phyloP scores from a whole-genome alignment of 2,888 invertebrate genomes.

The Caenorhabditis uteleia region DNA sequence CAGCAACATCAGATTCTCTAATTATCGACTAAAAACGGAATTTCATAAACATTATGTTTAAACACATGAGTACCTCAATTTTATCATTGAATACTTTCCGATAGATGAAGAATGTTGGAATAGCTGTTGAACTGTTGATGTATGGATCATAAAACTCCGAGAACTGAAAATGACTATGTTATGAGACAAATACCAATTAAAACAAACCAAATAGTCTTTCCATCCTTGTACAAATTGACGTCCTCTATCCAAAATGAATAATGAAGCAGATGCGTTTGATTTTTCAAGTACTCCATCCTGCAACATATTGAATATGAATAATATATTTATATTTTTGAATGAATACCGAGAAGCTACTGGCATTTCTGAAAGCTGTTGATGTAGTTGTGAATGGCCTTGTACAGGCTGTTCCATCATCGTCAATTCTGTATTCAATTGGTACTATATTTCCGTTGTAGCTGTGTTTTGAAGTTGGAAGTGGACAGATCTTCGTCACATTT shows the following conservation, averaged over 20 bases:
- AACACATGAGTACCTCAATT: conserved; percentile 25
- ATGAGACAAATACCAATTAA: neutral
- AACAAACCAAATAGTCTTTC: conserved; percentile 48
- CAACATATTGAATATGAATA: conserved; percentile 2
- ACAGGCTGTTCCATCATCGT: conserved; percentile 36
- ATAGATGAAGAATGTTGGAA: conserved; percentile 62
- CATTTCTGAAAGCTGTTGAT: conserved; percentile 23
- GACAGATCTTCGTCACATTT: conserved; percentile 22
- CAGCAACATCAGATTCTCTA: neutral
- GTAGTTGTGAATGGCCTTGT: conserved; percentile 14
- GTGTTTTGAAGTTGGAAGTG: conserved; percentile 5
- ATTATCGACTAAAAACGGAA: too few relatives aligned
- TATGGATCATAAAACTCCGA: conserved; percentile 62
- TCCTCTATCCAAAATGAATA: conserved; percentile 42
- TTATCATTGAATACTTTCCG: conserved; percentile 31
- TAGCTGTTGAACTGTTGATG: conserved; percentile 34
- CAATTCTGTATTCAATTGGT: conserved; percentile 45
- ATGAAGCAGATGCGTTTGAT: conserved; percentile 19
- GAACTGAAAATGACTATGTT: conserved; percentile 42
- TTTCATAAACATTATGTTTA: too few relatives aligned
- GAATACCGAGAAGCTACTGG: conserved; percentile 37
- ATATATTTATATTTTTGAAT: neutral
- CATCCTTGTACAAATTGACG: conserved; percentile 33
- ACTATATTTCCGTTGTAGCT: conserved; percentile 12
- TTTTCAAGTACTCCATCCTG: conserved; percentile 32